Evolutionary conservation across 2,888 invertebrate genomes (phyloP), one percentile per base, ranked within the genome.

Genomic region (Cryptocheilus praepositus): DNA sequence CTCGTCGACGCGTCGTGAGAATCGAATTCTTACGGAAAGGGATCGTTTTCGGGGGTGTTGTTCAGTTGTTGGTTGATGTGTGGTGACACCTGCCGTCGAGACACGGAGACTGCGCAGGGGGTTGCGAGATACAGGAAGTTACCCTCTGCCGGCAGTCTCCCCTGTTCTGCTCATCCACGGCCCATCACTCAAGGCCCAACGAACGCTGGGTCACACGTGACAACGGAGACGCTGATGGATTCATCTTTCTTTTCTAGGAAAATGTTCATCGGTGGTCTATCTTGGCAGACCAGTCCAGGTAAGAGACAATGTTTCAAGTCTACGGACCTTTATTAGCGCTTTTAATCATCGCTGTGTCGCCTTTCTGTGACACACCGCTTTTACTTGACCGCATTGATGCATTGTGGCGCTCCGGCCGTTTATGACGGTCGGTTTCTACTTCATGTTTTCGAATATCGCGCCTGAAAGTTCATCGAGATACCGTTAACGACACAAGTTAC

Each of bases 211-310:
- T 49, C 36, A 36, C 36, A 73, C 70, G 66, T 57, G 76, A 67
- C 67, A 74, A 81, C 70, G 70, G 64, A 77, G 76, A 73, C 82
- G 83, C 84, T 86, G 82, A 86, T 74, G 83, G 82, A 83, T 80
- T 85, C 85, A 89, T 90, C 91, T 92, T 92, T 93, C 91, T 90
- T 89, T 96, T 96, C 86, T 94, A 98, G 98, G 92, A 99, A 99
- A 95, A 99, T 99, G 98, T 99, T 99, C 94, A 97, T 99, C 92
- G 99, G 99, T 89, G 99, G 99, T 89, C 94, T 99, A 90, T 98
- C 98, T 92, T 99, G 98, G 98, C 98, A 98, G 93, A 99, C 98
- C 89, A 98, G 98, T 93, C 98, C 98, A 95, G 98, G 98, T 98
- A 93, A 92, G 93, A 82, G 7, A 36, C 25, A 2, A n/a, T 60